A percentile compares a stretch with the other conserved stretches of the same genome.
Evolutionary conservation across 2,797 vertebrate genomes (phyloP).

Genomic region (Mastacembelus armatus): DNA sequence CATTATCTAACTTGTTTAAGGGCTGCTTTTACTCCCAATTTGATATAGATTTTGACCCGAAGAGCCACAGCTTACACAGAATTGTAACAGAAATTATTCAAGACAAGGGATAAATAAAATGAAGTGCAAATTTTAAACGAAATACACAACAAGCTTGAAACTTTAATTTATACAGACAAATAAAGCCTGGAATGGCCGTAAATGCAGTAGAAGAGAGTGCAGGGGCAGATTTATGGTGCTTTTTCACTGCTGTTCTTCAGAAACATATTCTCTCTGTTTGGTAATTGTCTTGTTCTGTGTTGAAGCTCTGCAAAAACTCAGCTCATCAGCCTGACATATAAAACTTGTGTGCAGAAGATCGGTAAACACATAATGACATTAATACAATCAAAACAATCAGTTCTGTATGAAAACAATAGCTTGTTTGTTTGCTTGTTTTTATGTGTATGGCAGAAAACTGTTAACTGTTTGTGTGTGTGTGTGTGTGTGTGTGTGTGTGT

Average conservation of each 20-base stretch:
- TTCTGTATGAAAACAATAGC: conserved; percentile 36
- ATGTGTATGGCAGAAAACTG: conserved; percentile 1
- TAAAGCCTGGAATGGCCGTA: conserved; percentile 23
- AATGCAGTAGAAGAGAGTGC: conserved; percentile 5
- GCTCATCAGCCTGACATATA: conserved; percentile 1
- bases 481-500: too few relatives aligned
- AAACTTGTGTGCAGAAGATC: conserved; percentile 10
- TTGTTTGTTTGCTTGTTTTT: conserved; percentile 25
- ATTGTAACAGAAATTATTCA: neutral
- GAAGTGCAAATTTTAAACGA: neutral
- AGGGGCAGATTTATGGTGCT: conserved; percentile 23
- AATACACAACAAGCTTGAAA: too few relatives aligned
- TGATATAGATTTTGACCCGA: neutral
- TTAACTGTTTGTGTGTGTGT: conserved; percentile 4
- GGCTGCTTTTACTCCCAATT: neutral
- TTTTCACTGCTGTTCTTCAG: conserved; percentile 25
- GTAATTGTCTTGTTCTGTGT: conserved; percentile 8
- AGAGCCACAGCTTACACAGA: neutral
- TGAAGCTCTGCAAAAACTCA: conserved; percentile 15
- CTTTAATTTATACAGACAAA: too few relatives aligned
- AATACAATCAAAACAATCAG: conserved; percentile 33
- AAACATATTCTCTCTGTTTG: neutral
- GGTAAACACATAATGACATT: conserved; percentile 19
- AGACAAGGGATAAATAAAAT: neutral
- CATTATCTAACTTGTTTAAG: neutral